A percentile compares a stretch with the other conserved stretches of the same genome.
These are phyloP conservation scores for Trachelus iudaicus DNA, from an alignment of 2,888 invertebrate genomes.

Conservation along the genomic window DNA sequence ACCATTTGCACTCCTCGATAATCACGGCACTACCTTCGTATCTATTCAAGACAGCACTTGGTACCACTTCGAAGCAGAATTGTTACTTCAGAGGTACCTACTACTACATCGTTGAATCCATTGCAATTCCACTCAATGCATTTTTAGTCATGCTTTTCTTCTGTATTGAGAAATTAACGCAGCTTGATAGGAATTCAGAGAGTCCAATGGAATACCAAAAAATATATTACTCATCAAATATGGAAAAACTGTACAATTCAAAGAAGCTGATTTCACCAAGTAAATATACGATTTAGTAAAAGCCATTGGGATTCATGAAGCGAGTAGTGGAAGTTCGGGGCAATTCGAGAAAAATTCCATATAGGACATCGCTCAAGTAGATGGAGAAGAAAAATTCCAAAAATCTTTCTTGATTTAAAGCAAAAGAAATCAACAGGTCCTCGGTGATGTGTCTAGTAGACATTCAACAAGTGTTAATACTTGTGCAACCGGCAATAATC, in stretches of 20 bases:
- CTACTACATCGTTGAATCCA: not conserved
- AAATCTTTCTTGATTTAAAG: not conserved
- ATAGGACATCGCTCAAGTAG: not conserved
- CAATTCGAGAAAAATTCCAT: not conserved
- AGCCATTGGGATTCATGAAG: not conserved
- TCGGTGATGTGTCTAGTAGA: not conserved
- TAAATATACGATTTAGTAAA: not conserved
- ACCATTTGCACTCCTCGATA: not conserved
- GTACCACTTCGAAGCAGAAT: not conserved
- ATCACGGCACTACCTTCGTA: not conserved
- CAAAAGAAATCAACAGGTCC: not conserved
- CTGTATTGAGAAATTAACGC: no score
- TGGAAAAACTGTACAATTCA: not conserved
- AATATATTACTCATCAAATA: not conserved
- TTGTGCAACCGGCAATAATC: not conserved
- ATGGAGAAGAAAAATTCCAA: not conserved
- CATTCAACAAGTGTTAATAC: not conserved
- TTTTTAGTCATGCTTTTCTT: not conserved
- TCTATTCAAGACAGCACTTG: not conserved
- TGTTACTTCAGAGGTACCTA: not conserved
- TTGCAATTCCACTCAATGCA: not conserved
- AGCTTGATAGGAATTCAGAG: not conserved
- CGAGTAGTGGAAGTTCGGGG: not conserved
- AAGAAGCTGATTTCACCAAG: not conserved
- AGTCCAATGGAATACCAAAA: not conserved